Evolutionary conservation across 2,113 vertebrate genomes (phyloP), one percentile per base, ranked within the genome.

Genomic region (Trachemys scripta): DNA sequence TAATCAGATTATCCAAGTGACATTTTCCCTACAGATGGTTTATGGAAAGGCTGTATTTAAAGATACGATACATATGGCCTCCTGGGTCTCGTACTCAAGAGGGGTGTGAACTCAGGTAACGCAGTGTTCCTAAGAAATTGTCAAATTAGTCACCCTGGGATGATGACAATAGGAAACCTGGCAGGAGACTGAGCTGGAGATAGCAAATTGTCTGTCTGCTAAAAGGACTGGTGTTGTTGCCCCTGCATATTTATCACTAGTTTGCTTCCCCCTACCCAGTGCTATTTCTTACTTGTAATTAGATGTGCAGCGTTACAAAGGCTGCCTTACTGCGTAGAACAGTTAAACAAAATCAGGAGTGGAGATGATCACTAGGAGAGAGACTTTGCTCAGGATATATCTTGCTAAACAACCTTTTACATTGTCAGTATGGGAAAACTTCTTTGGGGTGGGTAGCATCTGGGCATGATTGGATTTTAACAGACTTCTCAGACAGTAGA

Each of bases 391-490:
- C 29, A 49, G 47, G 76, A 27, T 79, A 38, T 79, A 50, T 31
- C 12, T 49, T 49, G 27, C 25, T 47, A 79, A 49, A 79, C n/a
- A 76, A 76, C 3, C 47, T 72, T 78, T 47, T 49, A 29, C 45
- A 79, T 79, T 49, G 35, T 49, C 13, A 17, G 45, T 29, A 17
- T 49, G 25, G 45, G 42, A 49, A 29, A 47, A 47, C 49, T 49
- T 45, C 76, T 78, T 49, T 2, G 3, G 53, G 35, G 31, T 69
- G 16, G 13, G 16, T 69, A 69, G 17, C 16, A n/a, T 69, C 62
- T 69, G 7, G 31, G 13, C 6, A 69, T 69, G 35, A 35, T 79
- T 8, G 0, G 2, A 10, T 8, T 10, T 35, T 49, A 38, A 14
- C 27, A 42, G 29, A 24, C 35, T 35, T 54, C 80, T 79, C 13